phyloP scores from a whole-genome alignment of 1,140 invertebrate genomes.

The Aphis craccivora region DNA sequence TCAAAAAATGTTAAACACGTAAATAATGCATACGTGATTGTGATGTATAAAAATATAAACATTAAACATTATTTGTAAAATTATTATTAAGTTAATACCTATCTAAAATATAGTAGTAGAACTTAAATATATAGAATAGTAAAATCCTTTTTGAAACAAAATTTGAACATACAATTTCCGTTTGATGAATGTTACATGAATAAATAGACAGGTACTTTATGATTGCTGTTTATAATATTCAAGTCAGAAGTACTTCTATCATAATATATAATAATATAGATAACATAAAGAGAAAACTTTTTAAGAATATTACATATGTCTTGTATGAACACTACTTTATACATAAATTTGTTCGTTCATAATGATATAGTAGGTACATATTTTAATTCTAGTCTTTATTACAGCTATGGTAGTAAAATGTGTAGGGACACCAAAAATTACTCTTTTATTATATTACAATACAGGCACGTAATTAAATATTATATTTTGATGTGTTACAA shows the following conservation, averaged over 20 bases:
- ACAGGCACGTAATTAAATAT: not conserved
- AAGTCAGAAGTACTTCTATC: not conserved
- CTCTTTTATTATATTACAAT: not conserved
- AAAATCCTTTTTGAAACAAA: not conserved
- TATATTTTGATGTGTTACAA: not conserved
- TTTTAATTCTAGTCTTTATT: constrained; percentile 10
- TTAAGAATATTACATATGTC: not conserved
- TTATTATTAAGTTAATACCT: not conserved
- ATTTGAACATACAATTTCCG: not conserved
- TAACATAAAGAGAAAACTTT: not conserved
- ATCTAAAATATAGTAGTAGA: not conserved
- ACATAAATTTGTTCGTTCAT: not conserved
- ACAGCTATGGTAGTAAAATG: not conserved
- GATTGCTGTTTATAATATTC: not conserved
- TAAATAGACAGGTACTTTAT: not conserved
- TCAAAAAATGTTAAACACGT: not conserved
- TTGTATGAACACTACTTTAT: not conserved
- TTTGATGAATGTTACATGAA: not conserved
- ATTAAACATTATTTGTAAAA: not conserved
- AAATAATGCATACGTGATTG: not conserved
- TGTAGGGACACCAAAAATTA: not conserved
- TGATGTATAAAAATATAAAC: not conserved
- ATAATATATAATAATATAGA: not conserved
- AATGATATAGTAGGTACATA: not conserved
- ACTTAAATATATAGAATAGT: not conserved